These are phyloP conservation scores for Drosophila multiciliata DNA, from an alignment of 2,888 invertebrate genomes.

Conservation along the genomic window DNA sequence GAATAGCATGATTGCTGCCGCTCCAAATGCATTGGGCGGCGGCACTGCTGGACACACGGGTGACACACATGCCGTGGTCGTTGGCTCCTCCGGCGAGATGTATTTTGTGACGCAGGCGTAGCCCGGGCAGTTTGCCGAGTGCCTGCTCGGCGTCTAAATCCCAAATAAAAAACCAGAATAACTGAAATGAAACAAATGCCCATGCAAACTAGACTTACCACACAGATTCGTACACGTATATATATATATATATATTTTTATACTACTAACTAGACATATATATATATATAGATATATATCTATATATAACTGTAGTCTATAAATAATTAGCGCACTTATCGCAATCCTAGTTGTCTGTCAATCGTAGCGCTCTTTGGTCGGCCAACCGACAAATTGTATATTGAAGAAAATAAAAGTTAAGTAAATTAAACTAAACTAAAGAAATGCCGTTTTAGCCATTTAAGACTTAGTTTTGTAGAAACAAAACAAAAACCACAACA, in stretches of 20 bases:
- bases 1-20: conserved; percentile 60
- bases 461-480: conserved; percentile 29
- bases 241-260: conserved; percentile 51
- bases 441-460: conserved; percentile 33
- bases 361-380: conserved; percentile 46
- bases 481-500: background rate
- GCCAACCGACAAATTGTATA: conserved; percentile 28
- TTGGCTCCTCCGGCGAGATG: conserved; percentile 78
- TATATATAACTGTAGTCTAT: conserved; percentile 26
- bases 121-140: conserved; percentile 72
- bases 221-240: conserved; percentile 1
- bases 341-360: conserved; percentile 57
- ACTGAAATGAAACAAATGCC: background rate
- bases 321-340: conserved; percentile 33
- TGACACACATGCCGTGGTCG: conserved; percentile 76
- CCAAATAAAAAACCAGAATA: conserved; percentile 1
- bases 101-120: conserved; percentile 83
- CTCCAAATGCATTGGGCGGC: conserved; percentile 43
- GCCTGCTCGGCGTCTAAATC: conserved; percentile 69
- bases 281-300: conserved; percentile 12
- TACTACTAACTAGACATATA: conserved; percentile 47
- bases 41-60: conserved; percentile 35
- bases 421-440: conserved; percentile 14
- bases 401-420: conserved; percentile 10
- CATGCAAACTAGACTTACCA: conserved; percentile 7